Evolutionary conservation across 2,113 vertebrate genomes (phyloP).

Genomic region (Cavia aperea): DNA sequence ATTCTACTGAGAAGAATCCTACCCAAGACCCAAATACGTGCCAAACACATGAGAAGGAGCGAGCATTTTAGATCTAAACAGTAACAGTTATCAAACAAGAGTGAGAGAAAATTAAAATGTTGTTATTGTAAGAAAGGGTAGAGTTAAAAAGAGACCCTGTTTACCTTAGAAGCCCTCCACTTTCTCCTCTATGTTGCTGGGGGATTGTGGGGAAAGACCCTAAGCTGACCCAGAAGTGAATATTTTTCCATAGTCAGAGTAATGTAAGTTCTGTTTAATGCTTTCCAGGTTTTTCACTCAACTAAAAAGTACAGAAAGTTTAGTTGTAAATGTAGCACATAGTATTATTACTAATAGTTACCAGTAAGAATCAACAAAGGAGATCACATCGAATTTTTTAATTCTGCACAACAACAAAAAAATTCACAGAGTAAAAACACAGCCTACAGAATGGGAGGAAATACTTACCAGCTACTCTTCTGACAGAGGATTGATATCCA

Average conservation of each 20-base stretch:
- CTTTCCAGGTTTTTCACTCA: background rate
- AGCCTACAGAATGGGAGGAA: background rate
- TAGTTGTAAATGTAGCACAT: background rate
- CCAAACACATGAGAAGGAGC: background rate
- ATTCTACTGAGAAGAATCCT: background rate
- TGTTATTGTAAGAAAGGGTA: background rate
- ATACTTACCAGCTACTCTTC: background rate
- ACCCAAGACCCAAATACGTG: background rate
- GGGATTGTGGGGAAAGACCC: background rate
- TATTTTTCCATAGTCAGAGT: background rate
- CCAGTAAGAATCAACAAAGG: background rate
- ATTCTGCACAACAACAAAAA: background rate
- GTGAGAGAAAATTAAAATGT: background rate
- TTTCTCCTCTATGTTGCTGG: background rate
- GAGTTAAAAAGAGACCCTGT: background rate
- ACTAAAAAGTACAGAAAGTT: background rate
- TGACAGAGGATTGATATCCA: background rate
- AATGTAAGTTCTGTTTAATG: background rate
- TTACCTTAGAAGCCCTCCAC: background rate
- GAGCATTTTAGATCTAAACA: background rate
- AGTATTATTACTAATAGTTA: background rate
- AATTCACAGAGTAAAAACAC: background rate
- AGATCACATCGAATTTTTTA: background rate
- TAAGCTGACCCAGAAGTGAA: background rate
- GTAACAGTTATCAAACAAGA: background rate